A percentile compares a stretch with the other conserved stretches of the same genome.
Evolutionary conservation across 2,113 vertebrate species (phyloP).

Genomic region (Galemys pyrenaicus): DNA sequence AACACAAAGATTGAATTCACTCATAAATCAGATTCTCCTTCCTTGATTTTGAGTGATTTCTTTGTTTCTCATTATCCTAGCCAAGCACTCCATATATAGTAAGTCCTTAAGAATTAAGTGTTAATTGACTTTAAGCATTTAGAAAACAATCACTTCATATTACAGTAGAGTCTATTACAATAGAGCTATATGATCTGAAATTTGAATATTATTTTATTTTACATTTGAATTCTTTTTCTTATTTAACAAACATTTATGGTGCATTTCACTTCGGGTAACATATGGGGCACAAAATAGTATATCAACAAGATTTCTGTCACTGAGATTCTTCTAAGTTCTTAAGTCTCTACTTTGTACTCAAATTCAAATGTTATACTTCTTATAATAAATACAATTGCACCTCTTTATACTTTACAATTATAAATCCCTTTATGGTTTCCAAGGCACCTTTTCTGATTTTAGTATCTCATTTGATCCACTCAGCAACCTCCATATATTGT

Average conservation of each 20-base stretch:
- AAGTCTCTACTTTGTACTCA: neutral
- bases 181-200: neutral
- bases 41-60: neutral
- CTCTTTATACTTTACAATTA: neutral
- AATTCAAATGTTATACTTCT: neutral
- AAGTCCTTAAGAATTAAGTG: conserved; percentile 19
- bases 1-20: neutral
- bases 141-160: neutral
- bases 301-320: neutral
- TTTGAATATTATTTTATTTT: neutral
- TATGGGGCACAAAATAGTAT: neutral
- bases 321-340: neutral
- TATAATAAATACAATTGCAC: neutral
- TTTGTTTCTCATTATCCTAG: neutral
- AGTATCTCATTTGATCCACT: neutral
- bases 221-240: neutral
- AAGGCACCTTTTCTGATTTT: neutral
- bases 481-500: neutral
- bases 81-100: neutral
- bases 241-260: conserved; percentile 21
- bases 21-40: neutral
- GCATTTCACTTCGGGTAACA: neutral
- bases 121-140: neutral
- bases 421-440: neutral
- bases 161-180: neutral